Evolutionary conservation across 2,888 invertebrate species (phyloP).

Genomic region (Keiferia lycopersicella): DNA sequence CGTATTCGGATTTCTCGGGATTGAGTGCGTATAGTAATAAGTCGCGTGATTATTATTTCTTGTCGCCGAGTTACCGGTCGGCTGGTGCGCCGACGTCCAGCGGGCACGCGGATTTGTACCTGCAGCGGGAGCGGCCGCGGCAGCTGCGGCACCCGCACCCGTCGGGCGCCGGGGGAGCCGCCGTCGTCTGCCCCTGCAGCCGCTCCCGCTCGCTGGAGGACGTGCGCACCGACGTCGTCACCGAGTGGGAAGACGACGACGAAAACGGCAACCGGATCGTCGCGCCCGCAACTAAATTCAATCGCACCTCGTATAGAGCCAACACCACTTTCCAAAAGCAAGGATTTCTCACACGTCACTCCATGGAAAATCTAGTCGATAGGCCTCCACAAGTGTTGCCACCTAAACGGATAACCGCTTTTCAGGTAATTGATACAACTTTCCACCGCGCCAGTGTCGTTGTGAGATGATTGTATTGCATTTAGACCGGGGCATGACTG

Average conservation of each 20-base stretch:
- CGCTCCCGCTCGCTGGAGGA: constrained; percentile 88
- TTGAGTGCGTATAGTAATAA: constrained; percentile 77
- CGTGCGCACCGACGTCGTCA: constrained; percentile 84
- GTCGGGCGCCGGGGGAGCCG: constrained; percentile 30
- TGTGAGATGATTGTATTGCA: constrained; percentile 50
- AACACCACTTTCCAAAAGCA: constrained; percentile 68
- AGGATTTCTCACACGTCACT: constrained; percentile 81
- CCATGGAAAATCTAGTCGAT: constrained; percentile 86
- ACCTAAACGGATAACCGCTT: constrained; percentile 77
- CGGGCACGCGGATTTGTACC: constrained; percentile 60
- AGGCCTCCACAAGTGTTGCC: constrained; percentile 74
- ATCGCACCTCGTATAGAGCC: constrained; percentile 64
- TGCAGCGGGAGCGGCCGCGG: constrained; percentile 64
- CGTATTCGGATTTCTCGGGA: constrained; percentile 76
- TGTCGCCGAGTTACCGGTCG: constrained; percentile 86
- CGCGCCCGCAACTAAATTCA: constrained; percentile 75
- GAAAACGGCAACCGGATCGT: constrained; percentile 83
- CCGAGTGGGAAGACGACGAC: constrained; percentile 84
- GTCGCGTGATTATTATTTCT: constrained; percentile 81
- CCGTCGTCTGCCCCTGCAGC: constrained; percentile 80
- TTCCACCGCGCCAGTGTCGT: constrained; percentile 44
- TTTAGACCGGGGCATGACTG: constrained; percentile 40
- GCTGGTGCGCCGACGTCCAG: constrained; percentile 82
- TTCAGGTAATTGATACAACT: constrained; percentile 72
- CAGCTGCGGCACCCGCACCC: constrained; percentile 66